These are phyloP conservation scores for Odontomachus brunneus DNA, from an alignment of 1,140 invertebrate genomes.

Conservation along the genomic window DNA sequence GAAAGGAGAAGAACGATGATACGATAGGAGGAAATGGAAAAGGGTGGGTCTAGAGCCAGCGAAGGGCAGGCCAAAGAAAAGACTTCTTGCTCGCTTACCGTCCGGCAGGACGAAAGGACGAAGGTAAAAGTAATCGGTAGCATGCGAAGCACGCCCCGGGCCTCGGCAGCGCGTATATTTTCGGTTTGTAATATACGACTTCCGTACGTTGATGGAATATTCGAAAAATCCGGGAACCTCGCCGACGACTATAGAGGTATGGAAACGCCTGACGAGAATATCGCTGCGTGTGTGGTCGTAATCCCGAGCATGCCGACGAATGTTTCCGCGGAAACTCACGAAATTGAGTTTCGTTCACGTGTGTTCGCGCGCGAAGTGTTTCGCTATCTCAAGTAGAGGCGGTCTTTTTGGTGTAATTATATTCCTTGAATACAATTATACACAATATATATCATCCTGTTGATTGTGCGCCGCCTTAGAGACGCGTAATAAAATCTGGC, in stretches of 20 bases:
- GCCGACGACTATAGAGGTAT: slow-evolving; percentile 73
- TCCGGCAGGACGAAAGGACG: slow-evolving; percentile 50
- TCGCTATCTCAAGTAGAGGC: neutral
- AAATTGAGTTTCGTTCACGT: slow-evolving; percentile 40
- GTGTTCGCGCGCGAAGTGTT: neutral
- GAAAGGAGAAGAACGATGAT: slow-evolving; percentile 62
- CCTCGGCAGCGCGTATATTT: slow-evolving; percentile 71
- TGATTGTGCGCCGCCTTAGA: neutral
- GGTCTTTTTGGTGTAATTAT: neutral
- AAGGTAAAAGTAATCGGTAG: slow-evolving; percentile 77
- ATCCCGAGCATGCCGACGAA: neutral
- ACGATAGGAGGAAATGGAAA: slow-evolving; percentile 39
- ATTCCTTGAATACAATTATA: neutral
- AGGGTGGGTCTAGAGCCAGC: slow-evolving; percentile 29
- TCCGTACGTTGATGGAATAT: slow-evolving; percentile 83
- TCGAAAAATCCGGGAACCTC: slow-evolving; percentile 78
- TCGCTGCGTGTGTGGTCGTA: slow-evolving; percentile 39
- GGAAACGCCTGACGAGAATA: slow-evolving; percentile 65
- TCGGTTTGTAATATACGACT: slow-evolving; percentile 79
- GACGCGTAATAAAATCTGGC: neutral
- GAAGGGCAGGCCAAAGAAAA: slow-evolving; percentile 58
- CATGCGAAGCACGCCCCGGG: slow-evolving; percentile 79
- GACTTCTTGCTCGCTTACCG: slow-evolving; percentile 54
- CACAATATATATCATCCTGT: neutral
- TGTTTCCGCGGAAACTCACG: slow-evolving; percentile 9